Conservation (phyloP, 2,888 invertebrate genomes). For the Drosophila niveifrons region DNA sequence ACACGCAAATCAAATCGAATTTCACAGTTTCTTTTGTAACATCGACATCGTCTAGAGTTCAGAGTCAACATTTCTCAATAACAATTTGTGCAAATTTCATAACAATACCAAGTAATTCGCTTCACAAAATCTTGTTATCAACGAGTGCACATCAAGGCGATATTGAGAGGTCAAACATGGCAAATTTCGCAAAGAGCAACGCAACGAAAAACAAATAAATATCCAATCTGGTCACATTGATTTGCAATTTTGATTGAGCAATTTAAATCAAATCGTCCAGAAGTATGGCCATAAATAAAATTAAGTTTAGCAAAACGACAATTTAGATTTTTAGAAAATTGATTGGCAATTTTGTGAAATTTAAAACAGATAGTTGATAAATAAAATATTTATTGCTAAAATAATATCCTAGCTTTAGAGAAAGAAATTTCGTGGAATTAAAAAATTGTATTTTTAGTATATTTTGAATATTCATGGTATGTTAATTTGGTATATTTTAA, state of each 20-base stretch:
- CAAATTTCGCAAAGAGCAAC: neutral
- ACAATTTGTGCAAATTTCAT: slow-evolving; percentile 6
- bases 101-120: slow-evolving; percentile 5
- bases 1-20: slow-evolving; percentile 23
- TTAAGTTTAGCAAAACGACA: too few species aligned
- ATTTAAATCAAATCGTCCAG: neutral
- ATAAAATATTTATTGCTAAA: too few species aligned
- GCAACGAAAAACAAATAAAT: neutral
- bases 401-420: neutral
- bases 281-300: neutral
- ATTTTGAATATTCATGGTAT: too few species aligned
- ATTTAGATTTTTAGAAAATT: too few species aligned
- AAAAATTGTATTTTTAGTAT: too few species aligned
- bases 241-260: neutral
- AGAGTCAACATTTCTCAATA: neutral
- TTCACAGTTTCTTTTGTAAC: neutral
- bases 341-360: too few species aligned
- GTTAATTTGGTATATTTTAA: too few species aligned
- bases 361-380: too few species aligned
- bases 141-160: neutral
- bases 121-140: neutral
- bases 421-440: neutral
- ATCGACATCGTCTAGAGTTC: neutral
- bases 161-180: neutral
- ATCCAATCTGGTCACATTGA: neutral